Base-by-base conservation (phyloP, 2,888 invertebrate genomes). In the Luperina nickerlii region DNA sequence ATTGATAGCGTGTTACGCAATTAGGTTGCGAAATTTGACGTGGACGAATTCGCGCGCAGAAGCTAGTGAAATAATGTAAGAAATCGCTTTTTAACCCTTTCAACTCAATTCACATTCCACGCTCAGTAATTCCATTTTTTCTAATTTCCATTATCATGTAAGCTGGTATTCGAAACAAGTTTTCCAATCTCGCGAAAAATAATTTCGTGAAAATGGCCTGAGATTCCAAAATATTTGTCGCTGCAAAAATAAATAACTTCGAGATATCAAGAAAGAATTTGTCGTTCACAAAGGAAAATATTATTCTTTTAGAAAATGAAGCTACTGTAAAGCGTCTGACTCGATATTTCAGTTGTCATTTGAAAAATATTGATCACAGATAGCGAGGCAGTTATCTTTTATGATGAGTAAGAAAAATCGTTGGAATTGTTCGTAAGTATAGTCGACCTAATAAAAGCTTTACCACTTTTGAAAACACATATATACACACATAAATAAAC, bases 231-330 rank as follows among this genome's bases (percentile, higher is more conserved):
- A 73, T 73, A 69, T 24, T 76, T 76, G 66, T 66, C 77, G 13
- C 38, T 67, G 70, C 70, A 76, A 65, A 82, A 75, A 78, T 84
- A 73, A 70, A 57, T 68, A 62, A 79, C 54, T 68, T 67, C 15
- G 27, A 74, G 69, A 80, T 73, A 80, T 76, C 68, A 51, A 72
- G 62, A 83, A 74, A 85, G 76, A 80, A 83, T 69, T 77, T 80
- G 57, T 80, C 51, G 74, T 69, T 63, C 65, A 83, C 83, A 83
- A 79, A 83, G 74, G 65, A 71, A 85, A 84, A 82, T 76, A 76
- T 75, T 76, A 76, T 75, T 84, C 82, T 65, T 20, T 85, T 38
- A 69, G n/a, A 70, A 71, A 82, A 76, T 70, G 62, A 66, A 74
- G 63, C 51, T 32, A 62, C 63, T 84, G 69, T 74, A 78, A 57